Percentiles rank a stretch among this genome's conserved stretches.
Conservation (phyloP, 2,113 vertebrate genomes). For the Trogon melanurus region DNA sequence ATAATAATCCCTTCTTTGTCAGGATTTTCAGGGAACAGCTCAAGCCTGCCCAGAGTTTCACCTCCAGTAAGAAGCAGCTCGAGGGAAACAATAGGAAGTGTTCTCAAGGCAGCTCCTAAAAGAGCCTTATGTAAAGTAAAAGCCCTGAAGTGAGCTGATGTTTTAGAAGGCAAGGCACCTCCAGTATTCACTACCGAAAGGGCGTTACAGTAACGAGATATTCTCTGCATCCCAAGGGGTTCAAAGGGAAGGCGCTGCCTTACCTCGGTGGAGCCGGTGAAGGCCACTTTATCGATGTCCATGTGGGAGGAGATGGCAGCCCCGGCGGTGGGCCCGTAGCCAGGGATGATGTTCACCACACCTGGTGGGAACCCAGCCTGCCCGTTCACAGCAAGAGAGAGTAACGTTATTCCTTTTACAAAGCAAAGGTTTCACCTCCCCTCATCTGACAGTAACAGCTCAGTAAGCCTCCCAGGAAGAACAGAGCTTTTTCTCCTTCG, state of each 20-base stretch:
- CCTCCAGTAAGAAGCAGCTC: neutral
- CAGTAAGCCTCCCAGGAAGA: neutral
- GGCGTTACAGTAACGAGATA: neutral
- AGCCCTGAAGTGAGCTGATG: neutral
- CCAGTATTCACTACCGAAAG: neutral
- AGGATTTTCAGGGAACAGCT: neutral
- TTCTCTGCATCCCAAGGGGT: neutral
- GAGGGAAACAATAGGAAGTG: neutral
- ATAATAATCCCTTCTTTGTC: neutral
- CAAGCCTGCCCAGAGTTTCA: neutral
- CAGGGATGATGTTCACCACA: constrained; percentile 94
- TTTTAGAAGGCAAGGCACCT: neutral
- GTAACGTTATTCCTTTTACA: rapidly evolving
- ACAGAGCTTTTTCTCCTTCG: neutral
- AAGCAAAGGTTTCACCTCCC: neutral
- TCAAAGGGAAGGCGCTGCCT: neutral
- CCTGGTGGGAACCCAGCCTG: constrained; percentile 97
- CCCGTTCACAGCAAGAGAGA: neutral
- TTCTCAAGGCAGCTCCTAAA: neutral
- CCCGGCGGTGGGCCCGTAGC: constrained; percentile 89
- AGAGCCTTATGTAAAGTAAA: neutral
- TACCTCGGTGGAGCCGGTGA: constrained; percentile 96
- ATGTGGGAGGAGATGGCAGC: constrained; percentile 90
- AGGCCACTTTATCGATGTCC: constrained; percentile 94
- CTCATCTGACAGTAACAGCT: rapidly evolving